phyloP scores from a whole-genome alignment of 2,113 vertebrate genomes.

The Helogale parvula region DNA sequence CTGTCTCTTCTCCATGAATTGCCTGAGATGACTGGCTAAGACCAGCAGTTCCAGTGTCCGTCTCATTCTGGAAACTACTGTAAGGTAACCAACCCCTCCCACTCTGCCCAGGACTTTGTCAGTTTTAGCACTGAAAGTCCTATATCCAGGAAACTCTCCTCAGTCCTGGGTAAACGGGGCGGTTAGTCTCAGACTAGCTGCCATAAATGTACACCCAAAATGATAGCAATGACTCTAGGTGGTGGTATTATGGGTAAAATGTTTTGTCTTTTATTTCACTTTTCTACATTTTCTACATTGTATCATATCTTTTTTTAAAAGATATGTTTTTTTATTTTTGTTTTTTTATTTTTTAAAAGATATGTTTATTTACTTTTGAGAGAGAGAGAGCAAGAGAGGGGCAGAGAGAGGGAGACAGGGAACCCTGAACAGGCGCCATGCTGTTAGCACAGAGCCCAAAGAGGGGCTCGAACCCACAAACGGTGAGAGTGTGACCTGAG shows the following conservation, averaged over 20 bases:
- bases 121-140: not conserved
- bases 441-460: no score
- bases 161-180: not conserved
- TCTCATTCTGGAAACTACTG: not conserved
- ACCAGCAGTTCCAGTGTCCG: not conserved
- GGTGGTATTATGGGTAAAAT: not conserved
- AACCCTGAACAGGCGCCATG: no score
- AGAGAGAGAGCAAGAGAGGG: no score
- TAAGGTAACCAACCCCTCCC: not conserved
- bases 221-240: not conserved
- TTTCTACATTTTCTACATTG: not conserved
- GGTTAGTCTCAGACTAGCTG: not conserved
- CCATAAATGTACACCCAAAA: not conserved
- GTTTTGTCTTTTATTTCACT: not conserved
- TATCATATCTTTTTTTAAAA: not conserved
- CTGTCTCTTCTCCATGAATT: not conserved
- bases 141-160: not conserved
- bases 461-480: no score
- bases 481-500: no score
- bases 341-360: no score
- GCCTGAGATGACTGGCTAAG: not conserved
- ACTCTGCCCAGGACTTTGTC: not conserved
- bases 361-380: no score
- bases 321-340: no score
- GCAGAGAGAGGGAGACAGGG: no score